These are phyloP conservation scores for Tineola bisselliella DNA, from an alignment of 2,888 invertebrate species.

Conservation along the genomic window DNA sequence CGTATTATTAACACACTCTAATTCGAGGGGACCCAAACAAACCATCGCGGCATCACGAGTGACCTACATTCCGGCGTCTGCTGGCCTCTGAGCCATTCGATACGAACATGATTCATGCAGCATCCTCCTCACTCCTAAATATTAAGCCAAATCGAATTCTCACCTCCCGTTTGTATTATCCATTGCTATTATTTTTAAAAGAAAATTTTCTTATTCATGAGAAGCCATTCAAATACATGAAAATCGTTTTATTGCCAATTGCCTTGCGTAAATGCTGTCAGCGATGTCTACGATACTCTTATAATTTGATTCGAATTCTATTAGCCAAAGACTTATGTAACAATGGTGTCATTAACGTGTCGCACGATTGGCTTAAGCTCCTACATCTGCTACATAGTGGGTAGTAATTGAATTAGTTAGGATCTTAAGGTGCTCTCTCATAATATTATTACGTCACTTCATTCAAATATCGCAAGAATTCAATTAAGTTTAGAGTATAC, in stretches of 20 bases:
- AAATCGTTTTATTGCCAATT: neutral
- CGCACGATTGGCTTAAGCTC: neutral
- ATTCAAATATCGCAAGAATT: neutral
- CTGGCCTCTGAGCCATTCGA: constrained; percentile 35
- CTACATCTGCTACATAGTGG: neutral
- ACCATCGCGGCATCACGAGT: constrained; percentile 51
- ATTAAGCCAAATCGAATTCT: neutral
- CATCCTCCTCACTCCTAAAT: neutral
- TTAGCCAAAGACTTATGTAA: neutral
- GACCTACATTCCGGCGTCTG: constrained; percentile 56
- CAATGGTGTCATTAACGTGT: neutral
- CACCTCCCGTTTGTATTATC: neutral
- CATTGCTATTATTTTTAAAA: neutral
- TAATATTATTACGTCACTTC: neutral
- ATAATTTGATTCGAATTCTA: neutral
- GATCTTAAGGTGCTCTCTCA: neutral
- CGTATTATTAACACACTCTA: constrained; percentile 60
- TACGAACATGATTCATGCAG: constrained; percentile 47
- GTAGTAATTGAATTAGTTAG: neutral
- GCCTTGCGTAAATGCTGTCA: neutral
- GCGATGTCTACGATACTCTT: neutral
- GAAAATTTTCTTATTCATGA: too few species aligned
- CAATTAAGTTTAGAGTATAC: neutral
- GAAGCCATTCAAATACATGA: neutral
- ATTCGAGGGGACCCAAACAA: constrained; percentile 64